Evolutionary conservation across 2,113 vertebrate species (phyloP), one percentile per base, ranked within the genome.

Genomic region (Neoarius graeffei): DNA sequence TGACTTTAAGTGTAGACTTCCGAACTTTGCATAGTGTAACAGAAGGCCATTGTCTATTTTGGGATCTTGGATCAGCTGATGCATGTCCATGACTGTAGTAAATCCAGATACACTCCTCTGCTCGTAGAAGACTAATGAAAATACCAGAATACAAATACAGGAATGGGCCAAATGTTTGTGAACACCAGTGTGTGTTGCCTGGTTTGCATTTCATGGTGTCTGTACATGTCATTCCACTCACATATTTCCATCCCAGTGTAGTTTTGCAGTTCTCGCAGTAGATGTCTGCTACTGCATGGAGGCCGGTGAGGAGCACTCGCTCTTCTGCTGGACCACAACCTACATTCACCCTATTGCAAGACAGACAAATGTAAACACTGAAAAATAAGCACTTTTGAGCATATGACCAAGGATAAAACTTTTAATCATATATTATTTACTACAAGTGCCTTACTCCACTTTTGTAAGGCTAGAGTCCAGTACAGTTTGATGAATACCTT

Each of bases 261-360:
- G 98, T 99, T 97, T 99, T 99, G 96, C 98, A 99, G 96, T 99
- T 99, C 96, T 99, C 98, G 94, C 98, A 99, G 96, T 99, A 99
- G 95, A 99, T 99, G 93, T 99, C 98, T 89, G 98, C 98, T 9
- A 99, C 98, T 9, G 98, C 98, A 5, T 99, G 98, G 74, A 99
- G 95, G 85, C 98, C 98, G 0, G 98, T 99, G 92, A 99, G 93
- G 92, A 99, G 93, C 56, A 99, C 98, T 73, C 98, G 95, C 94
- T 99, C 98, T 93, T 99, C 98, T 14, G 98, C 98, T 54, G 98
- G 98, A 87, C 98, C 98, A 81, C 98, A 99, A 91, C 98, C 98
- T 90, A 99, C 98, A 27, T 99, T 99, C 89, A 99, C 98, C 95
- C 98, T 99, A 93, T 71, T 77, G 4, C 52, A 56, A 81, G 17